Percentiles rank a stretch among this genome's conserved stretches.
Conservation (phyloP, 2,113 vertebrate species). For the Platysternon megacephalum region DNA sequence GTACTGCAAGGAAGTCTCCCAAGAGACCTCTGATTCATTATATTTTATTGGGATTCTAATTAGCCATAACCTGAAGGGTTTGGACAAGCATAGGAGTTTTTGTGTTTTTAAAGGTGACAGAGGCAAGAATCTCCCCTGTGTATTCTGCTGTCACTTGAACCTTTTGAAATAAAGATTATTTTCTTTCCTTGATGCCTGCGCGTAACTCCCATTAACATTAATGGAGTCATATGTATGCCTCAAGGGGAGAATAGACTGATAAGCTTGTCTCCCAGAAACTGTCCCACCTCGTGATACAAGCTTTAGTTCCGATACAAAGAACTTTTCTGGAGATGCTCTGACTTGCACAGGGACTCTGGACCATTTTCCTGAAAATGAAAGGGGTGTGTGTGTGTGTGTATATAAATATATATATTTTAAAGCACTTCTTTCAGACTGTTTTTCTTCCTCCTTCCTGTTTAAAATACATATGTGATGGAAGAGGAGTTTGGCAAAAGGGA, state of each 20-base stretch:
- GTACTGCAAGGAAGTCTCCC: rapidly evolving
- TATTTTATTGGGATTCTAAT: constrained; percentile 26
- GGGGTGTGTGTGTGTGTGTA: not conserved
- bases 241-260: not conserved
- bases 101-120: constrained; percentile 9
- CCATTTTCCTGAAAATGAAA: not conserved
- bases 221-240: not conserved
- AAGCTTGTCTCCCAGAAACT: not conserved
- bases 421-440: not conserved
- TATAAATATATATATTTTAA: not conserved
- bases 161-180: not conserved
- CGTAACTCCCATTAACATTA: not conserved
- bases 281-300: not conserved
- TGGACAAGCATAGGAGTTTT: not conserved
- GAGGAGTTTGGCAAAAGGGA: not conserved
- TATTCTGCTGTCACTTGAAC: not conserved
- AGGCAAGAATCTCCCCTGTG: not conserved
- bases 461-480: not conserved
- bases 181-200: not conserved
- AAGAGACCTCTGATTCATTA: not conserved
- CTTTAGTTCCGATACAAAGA: not conserved
- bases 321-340: not conserved
- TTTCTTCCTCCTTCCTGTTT: not conserved
- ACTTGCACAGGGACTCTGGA: not conserved
- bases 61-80: not conserved